Base-by-base conservation (phyloP, 2,113 vertebrate genomes). In the Spilogale gracilis region DNA sequence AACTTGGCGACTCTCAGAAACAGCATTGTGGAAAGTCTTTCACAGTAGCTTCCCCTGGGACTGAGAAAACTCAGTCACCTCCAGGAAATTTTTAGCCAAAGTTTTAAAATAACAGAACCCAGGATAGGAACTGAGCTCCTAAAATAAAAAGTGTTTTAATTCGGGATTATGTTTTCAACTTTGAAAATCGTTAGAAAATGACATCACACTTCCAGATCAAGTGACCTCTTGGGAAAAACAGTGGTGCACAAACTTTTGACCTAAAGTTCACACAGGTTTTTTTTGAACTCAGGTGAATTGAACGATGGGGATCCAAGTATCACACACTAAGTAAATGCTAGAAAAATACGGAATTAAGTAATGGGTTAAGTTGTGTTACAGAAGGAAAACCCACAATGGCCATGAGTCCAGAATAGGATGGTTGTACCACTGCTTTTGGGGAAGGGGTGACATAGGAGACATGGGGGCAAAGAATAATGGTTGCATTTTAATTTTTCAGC, bases 61-160 rank as follows among this genome's bases (percentile, higher is more conserved):
- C n/a, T 23, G 54, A 84, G 92, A 76, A 95, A 96, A 89, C 56
- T 93, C 84, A 95, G 74, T 94, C 38, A 83, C 69, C 56, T 91
- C 58, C 1, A 14, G 93, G 93, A 95, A 92, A 96, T 79, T 90
- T 88, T 96, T 94, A 97, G 90, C 86, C 61, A 1, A 94, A 71
- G 79, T 86, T 95, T 97, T 93, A 95, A 86, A 95, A 85, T 94
- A 97, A 95, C 65, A 97, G 74, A 84, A 88, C 25, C 30, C 27
- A n/a, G 25, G 4, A 16, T 73, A 52, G 74, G 58, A 97, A 80
- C 17, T 58, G 48, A 96, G 76, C 20, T 76, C 21, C 58, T 84
- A 48, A 83, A 94, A 78, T 60, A 48, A 56, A 76, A 92, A 87
- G 56, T 18, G 54, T 95, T 93, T 97, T 71, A 50, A 89, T 86